A percentile compares a stretch with the other conserved stretches of the same genome.
phyloP scores from a whole-genome alignment of 2,888 invertebrate species.

The Gymnosoma rotundatum region DNA sequence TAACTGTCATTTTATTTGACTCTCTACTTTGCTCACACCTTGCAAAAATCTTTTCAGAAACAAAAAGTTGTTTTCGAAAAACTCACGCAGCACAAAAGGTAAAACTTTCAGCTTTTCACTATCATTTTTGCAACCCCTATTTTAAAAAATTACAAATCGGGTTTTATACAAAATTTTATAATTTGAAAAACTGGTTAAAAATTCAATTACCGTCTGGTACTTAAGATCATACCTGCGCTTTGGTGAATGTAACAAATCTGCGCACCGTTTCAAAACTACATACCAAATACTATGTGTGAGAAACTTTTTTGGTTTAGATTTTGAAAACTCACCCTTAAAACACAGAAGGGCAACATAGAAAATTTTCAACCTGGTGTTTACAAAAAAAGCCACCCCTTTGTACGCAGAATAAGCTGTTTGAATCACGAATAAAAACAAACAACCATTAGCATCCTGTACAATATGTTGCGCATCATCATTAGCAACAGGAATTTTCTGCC shows the following conservation, averaged over 20 bases:
- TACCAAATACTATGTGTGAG: constrained; percentile 59
- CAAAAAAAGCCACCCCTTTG: constrained; percentile 58
- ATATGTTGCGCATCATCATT: constrained; percentile 72
- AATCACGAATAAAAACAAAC: constrained; percentile 19
- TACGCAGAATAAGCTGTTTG: background rate
- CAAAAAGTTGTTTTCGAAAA: constrained; percentile 12
- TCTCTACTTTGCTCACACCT: constrained; percentile 47
- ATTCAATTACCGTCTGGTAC: constrained; percentile 68
- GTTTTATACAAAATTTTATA: constrained; percentile 16
- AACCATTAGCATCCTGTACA: constrained; percentile 52
- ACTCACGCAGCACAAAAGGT: background rate
- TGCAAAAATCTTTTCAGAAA: constrained; percentile 51
- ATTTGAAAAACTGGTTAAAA: constrained; percentile 51
- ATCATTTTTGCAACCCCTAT: constrained; percentile 53
- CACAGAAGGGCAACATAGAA: background rate
- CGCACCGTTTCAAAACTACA: constrained; percentile 59
- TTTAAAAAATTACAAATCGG: constrained; percentile 14
- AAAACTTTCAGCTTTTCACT: constrained; percentile 49
- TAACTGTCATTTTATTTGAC: constrained; percentile 51
- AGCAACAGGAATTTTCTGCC: constrained; percentile 69
- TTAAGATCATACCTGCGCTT: constrained; percentile 70
- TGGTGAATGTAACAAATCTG: constrained; percentile 63
- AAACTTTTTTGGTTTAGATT: constrained; percentile 39
- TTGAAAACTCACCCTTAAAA: constrained; percentile 64
- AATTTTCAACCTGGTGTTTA: constrained; percentile 66